Evolutionary conservation across 2,113 vertebrate genomes (phyloP), one percentile per base, ranked within the genome.

Genomic region (Peromyscus polionotus): DNA sequence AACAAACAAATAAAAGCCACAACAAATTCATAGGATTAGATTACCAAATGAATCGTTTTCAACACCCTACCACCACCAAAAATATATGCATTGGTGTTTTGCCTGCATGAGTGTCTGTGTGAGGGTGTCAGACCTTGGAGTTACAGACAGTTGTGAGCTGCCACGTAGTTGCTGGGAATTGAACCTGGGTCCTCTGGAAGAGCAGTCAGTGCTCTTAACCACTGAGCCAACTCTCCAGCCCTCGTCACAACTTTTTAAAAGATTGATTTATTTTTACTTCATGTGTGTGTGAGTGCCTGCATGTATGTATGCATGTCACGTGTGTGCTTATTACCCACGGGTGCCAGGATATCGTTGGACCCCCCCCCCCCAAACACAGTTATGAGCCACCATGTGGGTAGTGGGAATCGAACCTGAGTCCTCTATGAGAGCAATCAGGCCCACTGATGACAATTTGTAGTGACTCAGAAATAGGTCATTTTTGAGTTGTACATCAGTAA

Each of bases 11-110:
- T 39, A 63, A 31, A 61, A 48, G 39, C 59, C 28, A 20, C 67
- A 95, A n/a, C 70, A 33, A 86, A 87, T 76, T 63, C 63, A 84
- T 33, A 95, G 36, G 87, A 92, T 65, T 81, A 14, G 26, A 92
- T 92, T 89, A 70, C 13, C 77, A 39, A 91, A 51, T 91, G 5
- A 61, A 75, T 88, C 72, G n/a, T 89, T 16, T 65, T 24, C 14
- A 96, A 92, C n/a, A 79, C 67, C 36, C 45, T 7, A 48, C 45
- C 45, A 48, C 45, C 45, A 48, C 45, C 45, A 48, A 48, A 48
- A 48, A 48, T 7, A 51, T 11, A 8, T 51, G 51, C 51, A 51
- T 51, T 51, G 51, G 51, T 51, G 51, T 51, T 51, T 51, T 51
- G 51, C 51, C 51, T 51, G 51, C 51, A 51, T 51, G 51, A 51